These are phyloP conservation scores for Lagopus muta DNA, from an alignment of 2,113 vertebrate species.

Conservation along the genomic window DNA sequence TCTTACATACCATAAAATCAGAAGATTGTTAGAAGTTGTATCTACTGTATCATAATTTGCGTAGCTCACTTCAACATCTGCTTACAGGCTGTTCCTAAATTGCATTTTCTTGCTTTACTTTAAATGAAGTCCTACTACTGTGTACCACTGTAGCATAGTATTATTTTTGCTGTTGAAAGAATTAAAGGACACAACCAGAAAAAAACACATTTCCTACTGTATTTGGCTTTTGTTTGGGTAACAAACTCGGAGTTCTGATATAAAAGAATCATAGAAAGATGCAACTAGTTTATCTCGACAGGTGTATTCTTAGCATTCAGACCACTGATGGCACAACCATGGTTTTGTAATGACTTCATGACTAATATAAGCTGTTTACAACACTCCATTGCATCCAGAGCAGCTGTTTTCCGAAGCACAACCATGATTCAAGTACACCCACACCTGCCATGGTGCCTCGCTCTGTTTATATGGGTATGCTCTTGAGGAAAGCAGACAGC, in stretches of 20 bases:
- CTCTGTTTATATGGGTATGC: background rate
- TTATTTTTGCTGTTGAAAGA: background rate
- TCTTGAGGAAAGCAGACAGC: background rate
- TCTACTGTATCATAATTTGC: background rate
- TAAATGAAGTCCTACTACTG: background rate
- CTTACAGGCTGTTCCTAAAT: background rate
- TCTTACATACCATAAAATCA: background rate
- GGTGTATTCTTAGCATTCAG: background rate
- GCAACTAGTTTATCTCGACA: background rate
- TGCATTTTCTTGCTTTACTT: background rate
- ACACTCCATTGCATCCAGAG: background rate
- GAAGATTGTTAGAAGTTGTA: background rate
- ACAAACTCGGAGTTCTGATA: background rate
- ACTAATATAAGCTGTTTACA: background rate
- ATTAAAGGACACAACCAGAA: background rate
- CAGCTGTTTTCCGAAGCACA: background rate
- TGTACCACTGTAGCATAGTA: background rate
- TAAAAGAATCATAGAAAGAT: background rate
- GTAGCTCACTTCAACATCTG: background rate
- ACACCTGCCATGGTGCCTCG: background rate
- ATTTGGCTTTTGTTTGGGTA: background rate
- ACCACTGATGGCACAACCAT: accelerated
- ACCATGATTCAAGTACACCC: background rate
- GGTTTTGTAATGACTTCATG: background rate
- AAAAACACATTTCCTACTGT: background rate